Evolutionary conservation across 2,113 vertebrate species (phyloP).

Genomic region (Myotis brandtii): DNA sequence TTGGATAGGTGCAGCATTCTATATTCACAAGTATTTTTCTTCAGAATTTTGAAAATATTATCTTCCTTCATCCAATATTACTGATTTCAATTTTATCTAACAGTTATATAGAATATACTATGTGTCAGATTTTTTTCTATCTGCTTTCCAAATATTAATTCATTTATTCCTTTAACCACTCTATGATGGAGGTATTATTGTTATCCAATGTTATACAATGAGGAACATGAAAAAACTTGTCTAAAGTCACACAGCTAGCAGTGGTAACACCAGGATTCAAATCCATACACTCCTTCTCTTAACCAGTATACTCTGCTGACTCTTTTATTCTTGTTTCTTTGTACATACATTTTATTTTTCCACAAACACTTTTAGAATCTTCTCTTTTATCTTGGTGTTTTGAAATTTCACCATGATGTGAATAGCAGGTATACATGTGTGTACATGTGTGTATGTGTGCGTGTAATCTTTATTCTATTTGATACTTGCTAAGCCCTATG

Average conservation of each 20-base stretch:
- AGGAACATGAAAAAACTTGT: neutral
- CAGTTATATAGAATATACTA: neutral
- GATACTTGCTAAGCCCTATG: neutral
- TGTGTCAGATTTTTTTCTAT: neutral
- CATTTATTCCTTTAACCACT: neutral
- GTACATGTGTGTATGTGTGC: neutral
- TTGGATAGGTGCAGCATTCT: neutral
- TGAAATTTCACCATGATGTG: neutral
- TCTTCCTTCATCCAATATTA: neutral
- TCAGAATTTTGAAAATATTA: slow-evolving; percentile 1
- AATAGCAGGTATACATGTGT: neutral
- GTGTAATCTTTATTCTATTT: neutral
- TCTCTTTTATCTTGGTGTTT: neutral
- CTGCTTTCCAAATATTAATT: neutral
- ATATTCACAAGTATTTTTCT: slow-evolving; percentile 15
- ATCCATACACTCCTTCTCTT: neutral
- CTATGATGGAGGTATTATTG: neutral
- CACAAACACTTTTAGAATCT: neutral
- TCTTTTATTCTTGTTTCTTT: neutral
- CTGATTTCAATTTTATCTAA: slow-evolving; percentile 55
- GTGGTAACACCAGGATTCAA: neutral
- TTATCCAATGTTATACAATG: neutral
- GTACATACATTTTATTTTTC: neutral
- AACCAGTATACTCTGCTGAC: neutral
- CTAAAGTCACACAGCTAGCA: neutral